Conservation (phyloP, 2,797 vertebrate genomes). For the Ceryle rudis region DNA sequence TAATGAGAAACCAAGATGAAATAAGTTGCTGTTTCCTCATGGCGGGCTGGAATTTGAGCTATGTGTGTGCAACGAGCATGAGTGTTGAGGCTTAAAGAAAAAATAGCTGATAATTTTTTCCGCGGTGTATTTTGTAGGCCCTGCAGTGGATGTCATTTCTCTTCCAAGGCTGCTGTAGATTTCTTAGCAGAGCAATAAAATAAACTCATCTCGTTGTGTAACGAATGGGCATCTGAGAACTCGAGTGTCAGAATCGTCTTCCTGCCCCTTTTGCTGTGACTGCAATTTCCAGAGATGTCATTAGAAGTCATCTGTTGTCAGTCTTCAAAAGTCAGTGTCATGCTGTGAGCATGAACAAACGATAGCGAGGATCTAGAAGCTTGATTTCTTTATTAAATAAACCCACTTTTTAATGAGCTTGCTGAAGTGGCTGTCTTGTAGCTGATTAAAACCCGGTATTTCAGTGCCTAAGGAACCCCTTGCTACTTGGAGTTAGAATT, state of each 20-base stretch:
- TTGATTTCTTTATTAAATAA: neutral
- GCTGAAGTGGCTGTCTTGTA: neutral
- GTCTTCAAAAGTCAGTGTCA: neutral
- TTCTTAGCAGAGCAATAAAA: neutral
- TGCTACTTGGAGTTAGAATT: neutral
- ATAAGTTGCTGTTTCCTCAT: neutral
- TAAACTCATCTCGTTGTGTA: neutral
- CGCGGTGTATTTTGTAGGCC: neutral
- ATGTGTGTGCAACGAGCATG: fast-evolving
- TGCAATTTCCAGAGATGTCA: neutral
- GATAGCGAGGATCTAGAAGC: neutral
- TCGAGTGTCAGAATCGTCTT: neutral
- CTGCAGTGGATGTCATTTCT: neutral
- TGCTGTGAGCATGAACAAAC: neutral
- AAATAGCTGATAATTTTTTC: neutral
- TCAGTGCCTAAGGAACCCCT: neutral
- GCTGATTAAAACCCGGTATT: neutral
- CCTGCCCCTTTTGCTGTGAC: neutral
- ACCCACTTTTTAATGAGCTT: neutral
- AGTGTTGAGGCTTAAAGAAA: neutral
- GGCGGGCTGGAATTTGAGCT: neutral
- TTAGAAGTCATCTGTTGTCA: neutral
- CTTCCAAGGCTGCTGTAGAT: neutral
- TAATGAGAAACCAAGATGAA: neutral
- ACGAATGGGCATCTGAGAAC: neutral